Base-by-base conservation (phyloP, 2,113 vertebrate genomes). In the Pagrus major region DNA sequence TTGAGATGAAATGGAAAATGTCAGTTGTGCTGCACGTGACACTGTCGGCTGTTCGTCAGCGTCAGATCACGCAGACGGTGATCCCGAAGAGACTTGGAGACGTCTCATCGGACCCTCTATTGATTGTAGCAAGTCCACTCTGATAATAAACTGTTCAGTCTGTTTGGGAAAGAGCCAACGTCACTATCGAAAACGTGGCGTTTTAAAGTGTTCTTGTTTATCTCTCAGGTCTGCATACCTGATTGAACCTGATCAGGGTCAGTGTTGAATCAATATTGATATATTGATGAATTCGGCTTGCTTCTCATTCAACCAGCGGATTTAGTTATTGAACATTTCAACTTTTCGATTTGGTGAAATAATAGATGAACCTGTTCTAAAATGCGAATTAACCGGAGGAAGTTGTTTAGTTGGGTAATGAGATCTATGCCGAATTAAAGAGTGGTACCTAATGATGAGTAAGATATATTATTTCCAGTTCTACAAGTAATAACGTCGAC, bases 11-110 rank as follows among this genome's bases (percentile, higher is more conserved):
- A 74, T 42, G 76, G 65, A 78, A 83, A 76, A 60, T 59, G 27
- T 37, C 46, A 11, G 64, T 23, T 75, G 59, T 71, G 12, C n/a
- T 9, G 3, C 47, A 58, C 70, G 81, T 80, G 66, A 78, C 67
- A 56, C 33, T 47, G 33, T 2, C 61, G 25, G 33, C 67, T 7
- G 56, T 27, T 71, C 37, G 67, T 71, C 67, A 61, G 27, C 2
- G 27, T 68, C 37, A 9, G 66, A 66, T 60, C 66, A 63, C 51
- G 56, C n/a, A 46, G 6, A 11, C 66, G 41, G 1, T 44, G 54
- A 47, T 71, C 67, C 20, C 4, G 1, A n/a, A 21, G 46, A 49
- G 70, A 46, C 37, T 21, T 44, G 33, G 37, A 75, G 47, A 69
- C 23, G 1, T 37, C 20, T 46, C 10, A 35, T 9, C 55, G 29